Evolutionary conservation across 2,888 invertebrate genomes (phyloP).

Genomic region (Nysson spinosus): DNA sequence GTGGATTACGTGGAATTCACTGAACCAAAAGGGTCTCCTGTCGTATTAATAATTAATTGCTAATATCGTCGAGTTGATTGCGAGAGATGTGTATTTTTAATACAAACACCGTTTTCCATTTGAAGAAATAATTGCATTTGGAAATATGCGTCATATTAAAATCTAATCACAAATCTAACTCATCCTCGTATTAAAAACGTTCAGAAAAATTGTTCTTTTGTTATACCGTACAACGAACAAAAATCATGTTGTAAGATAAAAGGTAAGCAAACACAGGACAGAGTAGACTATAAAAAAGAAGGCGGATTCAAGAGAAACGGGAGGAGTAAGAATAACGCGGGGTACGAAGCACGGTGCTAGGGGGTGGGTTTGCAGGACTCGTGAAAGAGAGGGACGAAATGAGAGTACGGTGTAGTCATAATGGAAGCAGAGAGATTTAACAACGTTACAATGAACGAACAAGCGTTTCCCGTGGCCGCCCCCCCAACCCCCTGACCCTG

Average conservation of each 20-base stretch:
- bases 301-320: constrained; percentile 13
- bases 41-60: constrained; percentile 54
- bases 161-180: too few relatives aligned
- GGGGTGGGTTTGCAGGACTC: background rate
- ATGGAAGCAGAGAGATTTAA: constrained; percentile 74
- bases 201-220: too few relatives aligned
- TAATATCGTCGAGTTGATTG: constrained; percentile 58
- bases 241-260: too few relatives aligned
- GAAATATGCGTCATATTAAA: too few relatives aligned
- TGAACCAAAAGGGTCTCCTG: background rate
- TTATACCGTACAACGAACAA: too few relatives aligned
- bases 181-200: too few relatives aligned
- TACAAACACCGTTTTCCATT: too few relatives aligned
- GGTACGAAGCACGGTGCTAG: too few relatives aligned
- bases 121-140: too few relatives aligned
- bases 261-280: too few relatives aligned
- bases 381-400: constrained; percentile 8
- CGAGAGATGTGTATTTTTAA: constrained; percentile 16
- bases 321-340: background rate
- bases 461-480: constrained; percentile 29
- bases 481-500: constrained; percentile 11
- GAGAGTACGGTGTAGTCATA: constrained; percentile 60
- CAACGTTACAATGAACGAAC: constrained; percentile 73
- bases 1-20: constrained; percentile 53
- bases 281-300: too few relatives aligned